Evolutionary conservation across 1,140 invertebrate species (phyloP).

Genomic region (Saccostrea cuccullata): DNA sequence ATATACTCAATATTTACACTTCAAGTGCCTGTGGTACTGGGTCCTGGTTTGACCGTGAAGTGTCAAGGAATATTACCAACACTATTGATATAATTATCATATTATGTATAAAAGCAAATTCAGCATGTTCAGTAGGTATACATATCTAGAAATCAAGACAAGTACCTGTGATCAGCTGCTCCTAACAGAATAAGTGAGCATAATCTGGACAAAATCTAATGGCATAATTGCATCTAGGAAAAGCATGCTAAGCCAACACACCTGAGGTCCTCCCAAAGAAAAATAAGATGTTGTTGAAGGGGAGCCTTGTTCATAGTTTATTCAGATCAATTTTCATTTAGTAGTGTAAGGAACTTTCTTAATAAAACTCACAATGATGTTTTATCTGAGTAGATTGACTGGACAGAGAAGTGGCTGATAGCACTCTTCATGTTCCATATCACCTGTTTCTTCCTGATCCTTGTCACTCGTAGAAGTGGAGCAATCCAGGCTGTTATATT

Average conservation of each 20-base stretch:
- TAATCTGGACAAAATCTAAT: neutral
- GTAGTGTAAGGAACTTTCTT: no score
- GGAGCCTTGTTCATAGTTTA: neutral
- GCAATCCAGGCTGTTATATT: neutral
- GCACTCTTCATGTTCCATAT: slow-evolving; percentile 8
- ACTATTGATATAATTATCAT: no score
- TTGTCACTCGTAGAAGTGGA: slow-evolving; percentile 7
- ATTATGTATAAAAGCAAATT: no score
- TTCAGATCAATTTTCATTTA: no score
- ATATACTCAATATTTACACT: no score
- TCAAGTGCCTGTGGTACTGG: no score
- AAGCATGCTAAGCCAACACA: neutral
- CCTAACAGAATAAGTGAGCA: neutral
- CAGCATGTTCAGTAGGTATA: no score
- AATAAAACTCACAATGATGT: no score
- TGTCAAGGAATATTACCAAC: no score
- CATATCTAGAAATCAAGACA: no score
- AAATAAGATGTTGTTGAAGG: neutral
- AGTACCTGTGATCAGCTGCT: no score
- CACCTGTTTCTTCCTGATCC: slow-evolving; percentile 10
- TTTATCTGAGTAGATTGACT: neutral
- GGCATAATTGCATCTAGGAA: neutral
- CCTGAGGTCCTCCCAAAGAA: neutral
- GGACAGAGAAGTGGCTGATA: slow-evolving; percentile 18
- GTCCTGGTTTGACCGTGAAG: no score